Percentiles rank a stretch among this genome's conserved stretches.
phyloP scores from a whole-genome alignment of 2,888 invertebrate species.

The Hemicrepidius hirtus region DNA sequence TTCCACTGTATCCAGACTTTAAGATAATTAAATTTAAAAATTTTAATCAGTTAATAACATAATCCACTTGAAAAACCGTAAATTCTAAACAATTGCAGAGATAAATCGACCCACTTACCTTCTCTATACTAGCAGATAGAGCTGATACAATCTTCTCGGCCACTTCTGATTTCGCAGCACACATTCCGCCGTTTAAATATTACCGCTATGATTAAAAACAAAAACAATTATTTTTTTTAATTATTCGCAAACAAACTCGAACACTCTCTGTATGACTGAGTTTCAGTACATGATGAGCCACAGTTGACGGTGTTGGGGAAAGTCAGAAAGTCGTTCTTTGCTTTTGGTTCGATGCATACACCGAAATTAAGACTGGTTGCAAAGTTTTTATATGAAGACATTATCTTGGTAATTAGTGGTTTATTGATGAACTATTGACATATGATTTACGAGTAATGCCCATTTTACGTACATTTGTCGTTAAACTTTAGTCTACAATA shows the following conservation, averaged over 20 bases:
- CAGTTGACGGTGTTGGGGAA: neutral
- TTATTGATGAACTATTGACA: constrained; percentile 12
- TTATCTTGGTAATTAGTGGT: neutral
- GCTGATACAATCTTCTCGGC: constrained; percentile 4
- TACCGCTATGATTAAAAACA: neutral
- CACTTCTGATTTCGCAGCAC: constrained; percentile 12
- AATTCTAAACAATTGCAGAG: neutral
- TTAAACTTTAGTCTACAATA: neutral
- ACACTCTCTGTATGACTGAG: neutral
- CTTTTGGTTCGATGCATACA: neutral
- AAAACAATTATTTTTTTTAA: neutral
- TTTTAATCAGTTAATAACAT: neutral
- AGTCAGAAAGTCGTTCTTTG: neutral
- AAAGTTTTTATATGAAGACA: neutral
- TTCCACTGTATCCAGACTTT: too few relatives aligned
- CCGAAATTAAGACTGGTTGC: too few relatives aligned
- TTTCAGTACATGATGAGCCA: neutral
- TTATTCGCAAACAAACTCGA: neutral
- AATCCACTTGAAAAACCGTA: too few relatives aligned
- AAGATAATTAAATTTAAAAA: too few relatives aligned
- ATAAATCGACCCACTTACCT: constrained; percentile 1
- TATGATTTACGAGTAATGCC: neutral
- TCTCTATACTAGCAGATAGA: neutral
- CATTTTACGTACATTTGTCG: neutral
- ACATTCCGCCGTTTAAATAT: constrained; percentile 7